phyloP scores from a whole-genome alignment of 2,888 invertebrate species.

The Drosophila hamatofila region DNA sequence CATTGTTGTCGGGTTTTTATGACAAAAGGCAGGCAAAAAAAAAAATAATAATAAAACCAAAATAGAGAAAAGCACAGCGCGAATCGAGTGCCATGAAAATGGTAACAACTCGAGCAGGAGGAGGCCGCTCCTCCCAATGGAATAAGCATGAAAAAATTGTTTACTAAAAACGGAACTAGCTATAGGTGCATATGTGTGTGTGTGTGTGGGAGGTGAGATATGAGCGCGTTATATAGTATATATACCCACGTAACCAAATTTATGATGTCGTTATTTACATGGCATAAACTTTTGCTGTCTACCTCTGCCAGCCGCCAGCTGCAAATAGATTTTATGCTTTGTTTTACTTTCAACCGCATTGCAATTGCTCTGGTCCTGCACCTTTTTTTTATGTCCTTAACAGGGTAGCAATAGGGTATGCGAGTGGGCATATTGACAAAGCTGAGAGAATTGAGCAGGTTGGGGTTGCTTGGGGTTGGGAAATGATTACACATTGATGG shows the following conservation, averaged over 20 bases:
- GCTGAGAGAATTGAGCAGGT: neutral
- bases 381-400: constrained; percentile 29
- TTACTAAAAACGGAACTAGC: constrained; percentile 72
- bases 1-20: constrained; percentile 72
- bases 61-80: constrained; percentile 15
- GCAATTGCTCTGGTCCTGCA: constrained; percentile 16
- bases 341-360: constrained; percentile 61
- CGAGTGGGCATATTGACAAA: neutral
- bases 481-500: neutral
- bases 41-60: constrained; percentile 11
- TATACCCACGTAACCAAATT: constrained; percentile 67
- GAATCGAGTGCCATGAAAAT: constrained; percentile 58
- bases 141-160: constrained; percentile 46
- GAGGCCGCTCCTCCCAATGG: neutral
- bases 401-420: constrained; percentile 17
- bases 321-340: constrained; percentile 79
- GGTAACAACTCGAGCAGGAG: constrained; percentile 64
- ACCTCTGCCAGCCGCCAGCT: constrained; percentile 47
- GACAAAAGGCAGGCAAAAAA: constrained; percentile 37
- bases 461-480: neutral
- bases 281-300: constrained; percentile 75
- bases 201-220: constrained; percentile 50
- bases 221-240: constrained; percentile 43
- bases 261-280: constrained; percentile 80
- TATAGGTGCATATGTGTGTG: constrained; percentile 17